Evolutionary conservation across 92 coral and sea anemone species (phyloP).

Genomic region (Siderastrea radians): DNA sequence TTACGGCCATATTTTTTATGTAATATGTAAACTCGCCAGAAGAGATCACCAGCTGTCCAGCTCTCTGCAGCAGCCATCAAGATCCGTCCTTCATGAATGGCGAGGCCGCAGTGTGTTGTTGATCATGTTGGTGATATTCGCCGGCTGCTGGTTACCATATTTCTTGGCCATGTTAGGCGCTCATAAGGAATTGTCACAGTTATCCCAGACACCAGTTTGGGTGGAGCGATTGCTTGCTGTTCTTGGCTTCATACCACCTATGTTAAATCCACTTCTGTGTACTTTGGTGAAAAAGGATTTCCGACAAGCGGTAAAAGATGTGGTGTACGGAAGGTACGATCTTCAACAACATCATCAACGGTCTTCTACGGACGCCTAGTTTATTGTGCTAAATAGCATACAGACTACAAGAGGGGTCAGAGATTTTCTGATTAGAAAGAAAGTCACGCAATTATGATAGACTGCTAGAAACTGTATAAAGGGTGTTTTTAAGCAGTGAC

Average conservation of each 20-base stretch:
- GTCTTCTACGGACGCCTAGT: not conserved
- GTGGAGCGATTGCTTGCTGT: too few relatives aligned
- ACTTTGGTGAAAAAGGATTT: not conserved
- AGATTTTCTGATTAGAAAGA: too few relatives aligned
- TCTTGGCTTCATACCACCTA: too few relatives aligned
- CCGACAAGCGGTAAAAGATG: conserved; percentile 3
- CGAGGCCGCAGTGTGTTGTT: conserved; percentile 50
- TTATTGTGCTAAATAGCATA: too few relatives aligned
- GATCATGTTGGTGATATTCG: conserved; percentile 49
- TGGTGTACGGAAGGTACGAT: not conserved
- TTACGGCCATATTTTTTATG: conserved; percentile 33
- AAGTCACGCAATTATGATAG: too few relatives aligned
- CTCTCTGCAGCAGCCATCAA: conserved; percentile 6
- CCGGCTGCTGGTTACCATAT: conserved; percentile 62
- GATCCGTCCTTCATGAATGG: conserved; percentile 7
- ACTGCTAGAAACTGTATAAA: too few relatives aligned
- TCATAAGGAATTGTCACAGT: too few relatives aligned
- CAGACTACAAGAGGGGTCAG: too few relatives aligned
- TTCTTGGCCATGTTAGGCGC: conserved; percentile 3
- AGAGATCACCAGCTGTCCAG: not conserved
- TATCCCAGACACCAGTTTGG: too few relatives aligned
- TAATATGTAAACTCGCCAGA: conserved; percentile 20
- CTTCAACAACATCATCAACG: not conserved
- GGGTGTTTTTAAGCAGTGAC: too few relatives aligned
- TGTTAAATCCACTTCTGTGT: too few relatives aligned